Percentiles rank a stretch among this genome's conserved stretches.
Evolutionary conservation across 1,140 invertebrate genomes (phyloP).

Genomic region (Diachasmimorpha longicaudata): DNA sequence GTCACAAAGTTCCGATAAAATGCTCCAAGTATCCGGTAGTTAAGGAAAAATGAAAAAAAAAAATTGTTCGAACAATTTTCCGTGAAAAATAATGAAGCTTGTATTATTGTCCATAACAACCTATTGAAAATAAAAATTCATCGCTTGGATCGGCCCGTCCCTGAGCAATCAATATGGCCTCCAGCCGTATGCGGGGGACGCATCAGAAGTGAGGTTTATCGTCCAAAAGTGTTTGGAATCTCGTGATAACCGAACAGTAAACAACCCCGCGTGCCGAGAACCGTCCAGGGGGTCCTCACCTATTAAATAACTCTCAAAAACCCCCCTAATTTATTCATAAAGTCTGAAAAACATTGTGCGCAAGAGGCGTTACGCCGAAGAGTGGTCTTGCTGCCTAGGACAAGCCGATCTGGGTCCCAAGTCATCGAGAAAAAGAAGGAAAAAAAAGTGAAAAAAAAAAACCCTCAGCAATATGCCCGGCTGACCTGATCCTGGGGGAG

Average conservation of each 20-base stretch:
- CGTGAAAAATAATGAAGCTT: background rate
- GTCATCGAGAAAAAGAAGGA: background rate
- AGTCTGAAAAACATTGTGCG: background rate
- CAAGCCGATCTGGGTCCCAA: background rate
- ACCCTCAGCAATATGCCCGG: background rate
- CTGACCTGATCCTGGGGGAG: too few species aligned
- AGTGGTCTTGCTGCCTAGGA: background rate
- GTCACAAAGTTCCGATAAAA: too few species aligned
- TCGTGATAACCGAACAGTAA: background rate
- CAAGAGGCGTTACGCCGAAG: background rate
- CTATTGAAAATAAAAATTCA: constrained; percentile 38
- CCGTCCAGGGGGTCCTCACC: background rate
- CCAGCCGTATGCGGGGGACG: constrained; percentile 43
- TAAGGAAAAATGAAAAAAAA: background rate
- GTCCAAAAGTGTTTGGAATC: background rate
- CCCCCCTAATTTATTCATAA: background rate
- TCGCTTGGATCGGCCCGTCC: constrained; percentile 46
- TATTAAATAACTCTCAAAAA: background rate
- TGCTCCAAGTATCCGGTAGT: background rate
- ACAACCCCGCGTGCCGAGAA: background rate
- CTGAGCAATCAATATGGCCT: constrained; percentile 58
- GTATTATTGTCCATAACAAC: constrained; percentile 9
- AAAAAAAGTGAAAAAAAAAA: background rate
- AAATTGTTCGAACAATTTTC: too few species aligned
- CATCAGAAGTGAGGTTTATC: constrained; percentile 31